Evolutionary conservation across 30 jellyfish, hydroid and myxozoan species (phyloP), one percentile per base, ranked within the genome.

Genomic region (Rhopilema esculentum): DNA sequence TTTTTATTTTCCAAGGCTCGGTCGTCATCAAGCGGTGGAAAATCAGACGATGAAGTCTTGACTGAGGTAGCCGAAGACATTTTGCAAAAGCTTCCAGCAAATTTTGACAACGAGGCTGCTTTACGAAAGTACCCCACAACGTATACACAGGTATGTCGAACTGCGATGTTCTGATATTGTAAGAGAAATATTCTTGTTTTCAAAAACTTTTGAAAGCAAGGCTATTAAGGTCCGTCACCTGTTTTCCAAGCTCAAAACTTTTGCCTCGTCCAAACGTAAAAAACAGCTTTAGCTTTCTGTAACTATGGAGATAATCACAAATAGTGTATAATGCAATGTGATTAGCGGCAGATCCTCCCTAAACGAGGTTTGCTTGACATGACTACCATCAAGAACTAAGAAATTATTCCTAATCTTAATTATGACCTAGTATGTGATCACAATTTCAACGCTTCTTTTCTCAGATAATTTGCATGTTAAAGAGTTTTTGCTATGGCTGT

Each of bases 1-100:
- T 16, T 79, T 4, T 9, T 19, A 2, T 28, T 62, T 80, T 28
- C 61, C 32, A 15, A 92, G 98, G 97, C 97, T 17, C 95, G 97
- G 30, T 88, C 98, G 4, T 75, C 97, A 9, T 85, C 97, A 8
- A 80, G 89, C 21, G 97, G 97, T 20, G 98, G 97, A 23, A 93
- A 88, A 70, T 93, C 98, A 19, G 97, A 93, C 33, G 98, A 93
- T 51, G 97, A 87, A 33, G 93, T 93, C 27, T 76, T 93, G 70
- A 83, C 95, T 0, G 98, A 93, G 30, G 98, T 93, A 4, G 98
- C 98, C 18, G 97, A 87, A 75, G 98, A 93, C 48, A 93, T 93
- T 72, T 69, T 93, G 49, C 89, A 81, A 20, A 93, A 93, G 77
- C 92, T 93, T 61, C 98, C 98, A 16, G 18, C 82, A 30, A 84